Percentiles rank a stretch among this genome's conserved stretches.
Evolutionary conservation across 2,113 vertebrate genomes (phyloP).

Genomic region (Pogonocichla stellata): DNA sequence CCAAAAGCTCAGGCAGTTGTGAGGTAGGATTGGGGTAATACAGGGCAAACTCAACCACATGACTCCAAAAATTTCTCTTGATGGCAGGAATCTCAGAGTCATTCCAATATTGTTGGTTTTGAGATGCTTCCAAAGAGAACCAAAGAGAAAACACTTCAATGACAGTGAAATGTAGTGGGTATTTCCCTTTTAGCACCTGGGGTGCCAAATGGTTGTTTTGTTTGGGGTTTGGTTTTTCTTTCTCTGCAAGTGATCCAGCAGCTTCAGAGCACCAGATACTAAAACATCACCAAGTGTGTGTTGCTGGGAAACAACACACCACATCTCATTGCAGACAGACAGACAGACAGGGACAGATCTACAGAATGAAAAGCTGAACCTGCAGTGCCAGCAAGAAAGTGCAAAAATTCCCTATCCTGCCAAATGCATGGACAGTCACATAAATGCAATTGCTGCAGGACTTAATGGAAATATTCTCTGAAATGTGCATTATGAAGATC

Average conservation of each 20-base stretch:
- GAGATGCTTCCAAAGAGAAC: not conserved
- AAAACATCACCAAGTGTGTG: accelerated
- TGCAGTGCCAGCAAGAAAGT: not conserved
- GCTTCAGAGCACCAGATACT: not conserved
- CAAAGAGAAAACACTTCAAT: not conserved
- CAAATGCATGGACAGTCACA: not conserved
- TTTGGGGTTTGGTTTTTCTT: not conserved
- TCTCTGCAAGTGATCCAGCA: not conserved
- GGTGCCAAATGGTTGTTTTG: accelerated
- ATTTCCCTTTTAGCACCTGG: not conserved
- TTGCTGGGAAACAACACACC: not conserved
- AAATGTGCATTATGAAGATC: not conserved
- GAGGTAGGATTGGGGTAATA: too few species aligned
- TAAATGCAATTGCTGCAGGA: not conserved
- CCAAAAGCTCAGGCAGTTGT: too few species aligned
- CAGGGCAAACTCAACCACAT: too few species aligned
- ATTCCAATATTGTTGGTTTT: not conserved
- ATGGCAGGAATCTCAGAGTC: not conserved
- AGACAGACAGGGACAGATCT: not conserved
- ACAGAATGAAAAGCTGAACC: not conserved
- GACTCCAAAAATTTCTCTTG: not conserved
- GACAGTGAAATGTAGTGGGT: not conserved
- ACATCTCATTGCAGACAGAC: not conserved
- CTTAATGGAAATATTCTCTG: not conserved
- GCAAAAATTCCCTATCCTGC: not conserved